These are phyloP conservation scores for Heliconius hortense DNA, from an alignment of 2,888 invertebrate genomes.

Conservation along the genomic window DNA sequence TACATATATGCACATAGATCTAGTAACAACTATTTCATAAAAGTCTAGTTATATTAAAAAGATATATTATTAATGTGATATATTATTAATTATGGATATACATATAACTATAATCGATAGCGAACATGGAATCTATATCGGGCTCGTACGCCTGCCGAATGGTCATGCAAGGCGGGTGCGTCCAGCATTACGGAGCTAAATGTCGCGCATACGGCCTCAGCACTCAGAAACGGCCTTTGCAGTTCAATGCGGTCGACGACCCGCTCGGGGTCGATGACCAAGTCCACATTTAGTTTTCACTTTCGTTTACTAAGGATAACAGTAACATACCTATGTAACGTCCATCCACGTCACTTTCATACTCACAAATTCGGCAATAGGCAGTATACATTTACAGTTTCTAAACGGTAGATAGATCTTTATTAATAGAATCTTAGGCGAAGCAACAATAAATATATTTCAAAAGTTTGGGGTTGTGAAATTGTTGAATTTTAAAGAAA, in stretches of 20 bases:
- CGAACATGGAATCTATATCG: conserved; percentile 58
- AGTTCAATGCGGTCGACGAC: conserved; percentile 80
- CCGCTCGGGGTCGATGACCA: conserved; percentile 74
- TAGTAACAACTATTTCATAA: not conserved
- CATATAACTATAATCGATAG: not conserved
- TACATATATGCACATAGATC: not conserved
- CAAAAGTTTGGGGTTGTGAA: not conserved
- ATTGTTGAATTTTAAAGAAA: not conserved
- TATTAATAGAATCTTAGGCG: not conserved
- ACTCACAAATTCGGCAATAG: conserved; percentile 32
- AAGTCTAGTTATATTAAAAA: not conserved
- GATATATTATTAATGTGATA: not conserved
- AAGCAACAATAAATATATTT: not conserved
- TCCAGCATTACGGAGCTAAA: conserved; percentile 63
- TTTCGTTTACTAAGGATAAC: conserved; percentile 82
- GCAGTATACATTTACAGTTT: conserved; percentile 16
- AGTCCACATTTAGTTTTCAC: conserved; percentile 80
- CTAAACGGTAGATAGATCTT: not conserved
- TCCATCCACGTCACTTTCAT: conserved; percentile 50
- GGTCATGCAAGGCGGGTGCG: conserved; percentile 52
- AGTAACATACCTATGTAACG: conserved; percentile 72
- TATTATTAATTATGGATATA: not conserved
- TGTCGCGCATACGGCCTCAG: conserved; percentile 78
- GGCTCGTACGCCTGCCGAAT: conserved; percentile 46
- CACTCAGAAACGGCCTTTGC: conserved; percentile 81